Evolutionary conservation across 2,888 invertebrate genomes (phyloP).

Genomic region (Leptinotarsa rubiginosa): DNA sequence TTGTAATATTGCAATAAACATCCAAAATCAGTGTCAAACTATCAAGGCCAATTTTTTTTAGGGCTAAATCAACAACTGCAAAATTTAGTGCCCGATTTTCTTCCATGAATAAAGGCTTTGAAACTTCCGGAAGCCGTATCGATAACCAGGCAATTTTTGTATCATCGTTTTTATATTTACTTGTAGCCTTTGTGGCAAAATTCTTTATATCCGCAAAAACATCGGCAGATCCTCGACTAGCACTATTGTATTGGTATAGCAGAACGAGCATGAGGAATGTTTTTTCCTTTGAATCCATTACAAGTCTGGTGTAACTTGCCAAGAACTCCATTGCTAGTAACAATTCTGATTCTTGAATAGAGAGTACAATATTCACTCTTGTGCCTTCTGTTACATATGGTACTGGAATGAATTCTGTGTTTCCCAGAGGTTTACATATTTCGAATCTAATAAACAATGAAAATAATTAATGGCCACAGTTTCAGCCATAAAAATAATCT

Average conservation of each 20-base stretch:
- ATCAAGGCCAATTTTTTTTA: slow-evolving; percentile 79
- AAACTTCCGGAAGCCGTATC: slow-evolving; percentile 69
- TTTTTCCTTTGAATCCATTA: slow-evolving; percentile 81
- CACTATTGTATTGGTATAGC: slow-evolving; percentile 73
- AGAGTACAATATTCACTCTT: slow-evolving; percentile 81
- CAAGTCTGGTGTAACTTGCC: slow-evolving; percentile 72
- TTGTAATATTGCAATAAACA: slow-evolving; percentile 77
- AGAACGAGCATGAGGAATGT: slow-evolving; percentile 82
- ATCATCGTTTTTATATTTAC: slow-evolving; percentile 76
- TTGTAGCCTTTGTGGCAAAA: slow-evolving; percentile 72
- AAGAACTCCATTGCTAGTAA: slow-evolving; percentile 76
- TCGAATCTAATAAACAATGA: slow-evolving; percentile 72
- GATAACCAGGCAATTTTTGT: slow-evolving; percentile 79
- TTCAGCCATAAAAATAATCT: background rate
- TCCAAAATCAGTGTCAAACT: slow-evolving; percentile 78
- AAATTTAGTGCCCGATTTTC: slow-evolving; percentile 66
- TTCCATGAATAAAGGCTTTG: slow-evolving; percentile 50
- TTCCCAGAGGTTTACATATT: slow-evolving; percentile 85
- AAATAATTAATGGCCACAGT: background rate
- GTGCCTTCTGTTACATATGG: slow-evolving; percentile 97
- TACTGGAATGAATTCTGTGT: slow-evolving; percentile 89
- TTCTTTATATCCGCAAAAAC: slow-evolving; percentile 71
- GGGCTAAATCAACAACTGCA: slow-evolving; percentile 75
- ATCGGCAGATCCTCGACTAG: slow-evolving; percentile 72
- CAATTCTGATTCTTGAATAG: slow-evolving; percentile 72